phyloP scores from a whole-genome alignment of 2,797 vertebrate species.

The Clarias laeviceps region DNA sequence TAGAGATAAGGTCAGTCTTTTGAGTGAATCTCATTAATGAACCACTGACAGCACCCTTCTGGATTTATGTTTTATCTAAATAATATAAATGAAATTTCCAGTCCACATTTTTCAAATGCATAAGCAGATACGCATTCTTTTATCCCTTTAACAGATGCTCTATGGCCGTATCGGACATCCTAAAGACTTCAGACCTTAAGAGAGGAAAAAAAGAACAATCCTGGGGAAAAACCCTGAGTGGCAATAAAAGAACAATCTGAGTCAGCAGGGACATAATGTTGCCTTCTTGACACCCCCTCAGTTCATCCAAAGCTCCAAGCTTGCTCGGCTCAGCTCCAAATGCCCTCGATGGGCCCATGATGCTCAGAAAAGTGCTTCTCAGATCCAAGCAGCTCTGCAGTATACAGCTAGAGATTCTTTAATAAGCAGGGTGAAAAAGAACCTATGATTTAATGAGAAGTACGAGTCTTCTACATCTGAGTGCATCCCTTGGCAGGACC shows the following conservation, averaged over 20 bases:
- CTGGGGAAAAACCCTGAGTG: slow-evolving; percentile 35
- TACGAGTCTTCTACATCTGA: slow-evolving; percentile 12
- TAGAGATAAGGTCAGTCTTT: not conserved
- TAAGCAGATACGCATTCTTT: not conserved
- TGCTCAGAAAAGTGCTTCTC: slow-evolving; percentile 34
- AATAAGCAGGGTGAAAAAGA: slow-evolving; percentile 44
- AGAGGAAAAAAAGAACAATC: slow-evolving; percentile 14
- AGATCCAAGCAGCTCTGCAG: slow-evolving; percentile 44
- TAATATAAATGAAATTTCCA: not conserved
- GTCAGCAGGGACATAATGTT: slow-evolving; percentile 43
- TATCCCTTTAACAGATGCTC: slow-evolving; percentile 16
- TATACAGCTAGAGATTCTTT: slow-evolving; percentile 32
- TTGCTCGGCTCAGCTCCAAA: slow-evolving; percentile 44
- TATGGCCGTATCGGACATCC: slow-evolving; percentile 24
- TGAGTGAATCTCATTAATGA: not conserved
- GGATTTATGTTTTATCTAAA: not conserved
- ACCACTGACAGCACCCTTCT: not conserved
- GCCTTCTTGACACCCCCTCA: slow-evolving; percentile 29
- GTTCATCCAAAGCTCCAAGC: slow-evolving; percentile 31
- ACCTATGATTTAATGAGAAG: slow-evolving; percentile 23
- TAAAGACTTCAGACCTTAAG: slow-evolving; percentile 23
- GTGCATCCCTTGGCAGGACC: slow-evolving; percentile 26
- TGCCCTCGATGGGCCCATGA: slow-evolving; percentile 42
- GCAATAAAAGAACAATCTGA: slow-evolving; percentile 41
- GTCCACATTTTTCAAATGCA: not conserved